Conservation (phyloP, 23 tunicate genomes). For the Botrylloides violaceus region DNA sequence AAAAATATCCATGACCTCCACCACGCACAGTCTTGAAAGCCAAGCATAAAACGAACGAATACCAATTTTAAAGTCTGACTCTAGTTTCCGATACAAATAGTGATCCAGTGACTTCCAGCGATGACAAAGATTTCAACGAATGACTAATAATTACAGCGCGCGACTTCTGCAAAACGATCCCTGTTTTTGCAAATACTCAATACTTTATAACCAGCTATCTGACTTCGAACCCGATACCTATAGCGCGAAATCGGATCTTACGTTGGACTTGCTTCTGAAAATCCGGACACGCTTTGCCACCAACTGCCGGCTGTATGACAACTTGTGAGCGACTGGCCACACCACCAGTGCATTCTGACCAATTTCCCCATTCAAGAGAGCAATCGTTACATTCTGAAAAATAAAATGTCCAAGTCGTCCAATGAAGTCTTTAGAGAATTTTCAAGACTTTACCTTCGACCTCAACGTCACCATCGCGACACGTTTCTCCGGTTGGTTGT, state of each 20-base stretch:
- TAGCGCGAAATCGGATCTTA: too few species aligned
- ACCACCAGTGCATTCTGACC: slow-evolving; percentile 35
- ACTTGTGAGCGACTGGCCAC: slow-evolving; percentile 22
- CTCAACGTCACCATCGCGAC: slow-evolving; percentile 26
- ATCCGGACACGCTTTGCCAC: slow-evolving; percentile 22
- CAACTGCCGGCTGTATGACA: slow-evolving; percentile 26
- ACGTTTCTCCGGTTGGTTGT: slow-evolving; percentile 29
- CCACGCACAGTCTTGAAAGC: background rate
- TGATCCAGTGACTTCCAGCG: background rate
- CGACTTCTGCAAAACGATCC: too few species aligned
- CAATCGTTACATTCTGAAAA: slow-evolving; percentile 48
- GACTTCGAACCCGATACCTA: background rate
- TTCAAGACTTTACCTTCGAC: slow-evolving; percentile 9
- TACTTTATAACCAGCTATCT: too few species aligned
- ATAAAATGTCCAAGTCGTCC: background rate
- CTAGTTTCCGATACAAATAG: background rate
- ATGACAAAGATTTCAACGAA: background rate
- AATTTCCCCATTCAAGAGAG: slow-evolving; percentile 53
- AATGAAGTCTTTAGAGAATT: background rate
- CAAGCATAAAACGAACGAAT: background rate
- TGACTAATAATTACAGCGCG: too few species aligned
- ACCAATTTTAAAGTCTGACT: background rate
- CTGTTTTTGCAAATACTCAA: too few species aligned
- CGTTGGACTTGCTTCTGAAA: slow-evolving; percentile 33
- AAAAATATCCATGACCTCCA: too few species aligned